phyloP scores from a whole-genome alignment of 53 echinoderm and acorn worm genomes.

The Arbacia lixula region DNA sequence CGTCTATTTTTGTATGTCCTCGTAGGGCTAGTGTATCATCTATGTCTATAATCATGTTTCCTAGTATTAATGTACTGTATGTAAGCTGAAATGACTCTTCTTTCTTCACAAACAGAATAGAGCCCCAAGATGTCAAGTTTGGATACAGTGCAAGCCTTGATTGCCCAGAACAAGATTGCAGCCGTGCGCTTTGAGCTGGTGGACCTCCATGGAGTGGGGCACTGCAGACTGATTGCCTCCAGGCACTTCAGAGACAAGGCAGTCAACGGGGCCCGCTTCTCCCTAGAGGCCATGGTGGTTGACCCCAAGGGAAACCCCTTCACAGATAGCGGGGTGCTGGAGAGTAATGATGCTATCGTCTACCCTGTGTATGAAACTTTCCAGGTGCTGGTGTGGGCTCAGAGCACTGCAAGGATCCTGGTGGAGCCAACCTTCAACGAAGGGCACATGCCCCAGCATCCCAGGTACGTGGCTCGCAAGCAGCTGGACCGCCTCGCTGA shows the following conservation, averaged over 20 bases:
- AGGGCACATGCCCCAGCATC: constrained; percentile 35
- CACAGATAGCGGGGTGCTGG: constrained; percentile 25
- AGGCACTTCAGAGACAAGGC: constrained; percentile 73
- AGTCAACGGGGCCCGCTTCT: constrained; percentile 60
- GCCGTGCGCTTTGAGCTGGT: constrained; percentile 68
- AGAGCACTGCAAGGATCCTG: constrained; percentile 66
- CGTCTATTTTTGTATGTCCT: too few species aligned
- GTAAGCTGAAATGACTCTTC: too few species aligned
- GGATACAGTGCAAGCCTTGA: constrained; percentile 43
- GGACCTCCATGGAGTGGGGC: constrained; percentile 71
- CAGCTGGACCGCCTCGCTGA: constrained; percentile 49
- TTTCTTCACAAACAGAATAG: too few species aligned
- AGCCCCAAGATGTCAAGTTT: constrained; percentile 41
- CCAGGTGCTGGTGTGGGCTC: constrained; percentile 61
- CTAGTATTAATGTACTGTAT: too few species aligned
- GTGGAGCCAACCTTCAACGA: constrained; percentile 56
- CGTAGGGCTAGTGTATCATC: too few species aligned
- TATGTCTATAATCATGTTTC: too few species aligned
- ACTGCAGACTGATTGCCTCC: constrained; percentile 65
- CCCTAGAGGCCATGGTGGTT: constrained; percentile 43
- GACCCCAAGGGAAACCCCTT: constrained; percentile 69
- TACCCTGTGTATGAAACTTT: constrained; percentile 65
- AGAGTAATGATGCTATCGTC: constrained; percentile 52
- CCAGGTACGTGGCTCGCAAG: constrained; percentile 51
- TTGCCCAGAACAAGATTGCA: constrained; percentile 57